Evolutionary conservation across 2,113 vertebrate genomes (phyloP), one percentile per base, ranked within the genome.

Genomic region (Agapornis roseicollis): DNA sequence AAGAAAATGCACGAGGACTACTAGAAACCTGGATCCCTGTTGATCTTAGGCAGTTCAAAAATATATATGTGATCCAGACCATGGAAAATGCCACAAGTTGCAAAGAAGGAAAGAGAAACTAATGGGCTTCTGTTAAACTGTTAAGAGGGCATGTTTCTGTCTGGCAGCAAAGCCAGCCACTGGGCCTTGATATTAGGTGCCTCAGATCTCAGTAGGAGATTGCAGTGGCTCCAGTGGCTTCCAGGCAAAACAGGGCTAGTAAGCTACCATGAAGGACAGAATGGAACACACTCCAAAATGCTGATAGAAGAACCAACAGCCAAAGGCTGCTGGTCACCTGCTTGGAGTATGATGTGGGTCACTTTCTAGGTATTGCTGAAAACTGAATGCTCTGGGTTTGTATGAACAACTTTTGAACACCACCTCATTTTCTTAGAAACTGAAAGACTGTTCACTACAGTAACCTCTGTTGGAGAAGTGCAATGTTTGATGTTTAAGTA

Each of bases 21-120:
- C 31, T 13, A 88, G 72, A 77, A 83, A 55, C 35, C 20, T 58
- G 44, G 24, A 49, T 65, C 44, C 24, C 49, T 56, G 35, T 61
- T 28, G 31, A 35, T 58, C 44, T 49, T 81, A 14, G 10, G 3
- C 25, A 19, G 4, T 63, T 86, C 68, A 70, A 73, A 84, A 70
- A 37, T n/a, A 56, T 0, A 0, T 37, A 5, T 0, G 0, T 37
- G 25, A 61, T 80, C 37, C 17, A 4, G n/a, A 27, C 22, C 52
- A 16, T 7, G 11, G 13, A 73, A 94, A 83, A 78, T n/a, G 8
- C 18, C 49, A 37, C 9, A n/a, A 52, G 9, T 6, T 78, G n/a
- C 64, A 35, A 31, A 76, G 44, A 56, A 31, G 18, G 47, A 22
- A 65, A 77, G 7, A 42, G 14, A 63, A 74, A 17, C 6, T 15